Conservation (phyloP, 2,888 invertebrate species). For the Agrotis exclamationis region DNA sequence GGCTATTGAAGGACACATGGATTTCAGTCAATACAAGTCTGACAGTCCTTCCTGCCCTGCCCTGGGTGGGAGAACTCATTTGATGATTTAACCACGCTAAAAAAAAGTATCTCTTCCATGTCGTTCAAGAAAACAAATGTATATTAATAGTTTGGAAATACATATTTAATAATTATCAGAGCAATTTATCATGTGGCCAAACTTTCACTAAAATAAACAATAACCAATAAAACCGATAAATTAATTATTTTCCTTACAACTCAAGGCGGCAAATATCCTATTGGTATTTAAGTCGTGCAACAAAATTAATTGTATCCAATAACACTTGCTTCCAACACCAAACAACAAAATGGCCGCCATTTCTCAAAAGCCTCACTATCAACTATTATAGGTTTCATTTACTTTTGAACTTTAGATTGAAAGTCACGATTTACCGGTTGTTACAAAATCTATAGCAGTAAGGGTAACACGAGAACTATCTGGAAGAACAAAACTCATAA, state of each 20-base stretch:
- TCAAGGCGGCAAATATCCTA: neutral
- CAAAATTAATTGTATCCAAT: conserved; percentile 32
- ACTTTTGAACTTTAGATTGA: conserved; percentile 57
- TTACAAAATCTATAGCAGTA: conserved; percentile 50
- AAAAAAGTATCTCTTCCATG: too few species aligned
- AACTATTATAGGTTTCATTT: conserved; percentile 32
- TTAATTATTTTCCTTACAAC: neutral
- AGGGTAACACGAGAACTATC: conserved; percentile 78
- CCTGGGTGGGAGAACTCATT: too few species aligned
- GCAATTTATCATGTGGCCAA: too few species aligned
- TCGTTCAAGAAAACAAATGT: too few species aligned
- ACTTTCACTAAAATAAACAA: too few species aligned
- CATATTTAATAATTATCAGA: too few species aligned
- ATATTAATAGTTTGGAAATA: too few species aligned
- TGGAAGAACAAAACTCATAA: conserved; percentile 86
- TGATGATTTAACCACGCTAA: too few species aligned
- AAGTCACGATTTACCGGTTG: conserved; percentile 37
- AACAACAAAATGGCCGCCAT: conserved; percentile 23
- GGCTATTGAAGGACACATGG: too few species aligned
- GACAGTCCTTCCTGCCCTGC: too few species aligned
- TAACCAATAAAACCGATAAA: neutral
- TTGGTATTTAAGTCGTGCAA: neutral
- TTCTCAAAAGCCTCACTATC: conserved; percentile 7
- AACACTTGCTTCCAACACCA: conserved; percentile 18
- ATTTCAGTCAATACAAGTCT: too few species aligned